Evolutionary conservation across 2,113 vertebrate genomes (phyloP).

Genomic region (Hippopotamus amphibius): DNA sequence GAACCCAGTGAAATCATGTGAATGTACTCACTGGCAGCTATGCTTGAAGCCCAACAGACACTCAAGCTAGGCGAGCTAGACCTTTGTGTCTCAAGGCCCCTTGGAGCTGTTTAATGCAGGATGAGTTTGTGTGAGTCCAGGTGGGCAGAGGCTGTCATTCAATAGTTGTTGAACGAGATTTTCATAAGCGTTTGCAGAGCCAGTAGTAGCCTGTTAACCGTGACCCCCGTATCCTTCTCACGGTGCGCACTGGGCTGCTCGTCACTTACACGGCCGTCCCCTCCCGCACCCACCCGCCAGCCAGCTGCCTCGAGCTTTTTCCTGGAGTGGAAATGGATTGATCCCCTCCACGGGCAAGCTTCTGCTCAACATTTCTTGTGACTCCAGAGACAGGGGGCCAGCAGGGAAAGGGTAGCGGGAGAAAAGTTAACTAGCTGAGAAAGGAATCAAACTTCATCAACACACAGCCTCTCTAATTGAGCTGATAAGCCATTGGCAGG

Average conservation of each 20-base stretch:
- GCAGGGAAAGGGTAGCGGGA: background rate
- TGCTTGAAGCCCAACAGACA: background rate
- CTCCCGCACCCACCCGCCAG: background rate
- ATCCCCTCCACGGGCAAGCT: background rate
- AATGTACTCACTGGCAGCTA: background rate
- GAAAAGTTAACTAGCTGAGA: slow-evolving; percentile 51
- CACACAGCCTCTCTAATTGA: slow-evolving; percentile 53
- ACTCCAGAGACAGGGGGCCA: slow-evolving; percentile 48
- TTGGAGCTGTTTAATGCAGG: background rate
- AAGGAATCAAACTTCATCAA: slow-evolving; percentile 62
- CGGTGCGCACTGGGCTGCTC: background rate
- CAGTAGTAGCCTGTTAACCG: background rate
- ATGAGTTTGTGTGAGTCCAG: background rate
- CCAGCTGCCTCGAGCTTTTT: background rate
- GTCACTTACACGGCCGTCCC: background rate
- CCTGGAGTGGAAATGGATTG: slow-evolving; percentile 30
- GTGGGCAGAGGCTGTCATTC: background rate
- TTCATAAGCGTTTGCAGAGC: slow-evolving; percentile 6
- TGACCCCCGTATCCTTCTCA: background rate
- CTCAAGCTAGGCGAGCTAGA: background rate
- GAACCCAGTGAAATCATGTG: background rate
- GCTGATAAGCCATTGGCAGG: slow-evolving; percentile 58
- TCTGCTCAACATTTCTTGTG: slow-evolving; percentile 25
- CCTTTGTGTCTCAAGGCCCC: background rate
- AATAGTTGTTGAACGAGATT: background rate